These are phyloP conservation scores for Plagodis pulveraria DNA, from an alignment of 2,888 invertebrate species.

Conservation along the genomic window DNA sequence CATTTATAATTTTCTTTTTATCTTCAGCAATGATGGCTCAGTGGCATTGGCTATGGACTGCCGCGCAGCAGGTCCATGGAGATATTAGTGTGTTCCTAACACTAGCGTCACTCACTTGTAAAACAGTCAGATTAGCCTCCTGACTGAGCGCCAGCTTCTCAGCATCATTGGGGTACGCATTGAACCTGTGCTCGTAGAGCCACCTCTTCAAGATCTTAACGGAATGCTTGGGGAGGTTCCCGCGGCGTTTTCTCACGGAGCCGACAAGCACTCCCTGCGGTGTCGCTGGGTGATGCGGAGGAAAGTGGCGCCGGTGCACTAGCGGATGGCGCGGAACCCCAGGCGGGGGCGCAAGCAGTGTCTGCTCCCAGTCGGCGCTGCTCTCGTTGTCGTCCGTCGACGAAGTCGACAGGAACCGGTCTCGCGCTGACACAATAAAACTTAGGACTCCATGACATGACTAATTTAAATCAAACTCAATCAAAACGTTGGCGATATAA, in stretches of 20 bases:
- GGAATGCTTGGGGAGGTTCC: slow-evolving; percentile 96
- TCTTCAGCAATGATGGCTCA: no score
- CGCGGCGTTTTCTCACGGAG: slow-evolving; percentile 92
- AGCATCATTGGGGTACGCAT: slow-evolving; percentile 97
- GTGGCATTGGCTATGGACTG: no score
- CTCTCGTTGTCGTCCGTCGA: slow-evolving; percentile 88
- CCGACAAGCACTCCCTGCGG: slow-evolving; percentile 60
- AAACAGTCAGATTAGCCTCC: slow-evolving; percentile 93
- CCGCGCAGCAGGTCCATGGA: no score
- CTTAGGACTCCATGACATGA: background rate
- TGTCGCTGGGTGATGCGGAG: slow-evolving; percentile 26
- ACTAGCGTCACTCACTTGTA: slow-evolving; percentile 86
- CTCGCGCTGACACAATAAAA: slow-evolving; percentile 80
- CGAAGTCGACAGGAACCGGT: slow-evolving; percentile 88
- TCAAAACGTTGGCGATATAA: background rate
- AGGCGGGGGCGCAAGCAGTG: slow-evolving; percentile 35
- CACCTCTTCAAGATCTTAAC: slow-evolving; percentile 96
- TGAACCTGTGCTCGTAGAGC: slow-evolving; percentile 97
- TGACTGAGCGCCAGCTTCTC: slow-evolving; percentile 94
- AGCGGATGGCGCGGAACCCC: slow-evolving; percentile 27
- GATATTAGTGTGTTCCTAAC: no score
- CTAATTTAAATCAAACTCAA: background rate
- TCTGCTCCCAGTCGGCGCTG: slow-evolving; percentile 80
- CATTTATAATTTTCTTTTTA: no score
- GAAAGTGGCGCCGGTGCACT: slow-evolving; percentile 40